Conservation (phyloP, 2,113 vertebrate genomes). For the Cairina moschata region DNA sequence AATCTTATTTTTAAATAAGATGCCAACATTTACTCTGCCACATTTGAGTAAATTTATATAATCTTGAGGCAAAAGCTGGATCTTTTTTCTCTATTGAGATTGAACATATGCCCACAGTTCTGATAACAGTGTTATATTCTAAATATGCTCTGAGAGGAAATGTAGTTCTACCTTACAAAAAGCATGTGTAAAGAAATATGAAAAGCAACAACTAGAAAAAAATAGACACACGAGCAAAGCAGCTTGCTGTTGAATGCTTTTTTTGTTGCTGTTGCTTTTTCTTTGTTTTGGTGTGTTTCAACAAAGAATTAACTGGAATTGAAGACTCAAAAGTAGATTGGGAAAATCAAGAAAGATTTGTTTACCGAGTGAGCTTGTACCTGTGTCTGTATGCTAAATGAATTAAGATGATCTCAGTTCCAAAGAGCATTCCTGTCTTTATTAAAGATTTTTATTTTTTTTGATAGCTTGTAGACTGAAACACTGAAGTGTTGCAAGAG, state of each 20-base stretch:
- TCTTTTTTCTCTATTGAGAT: not conserved
- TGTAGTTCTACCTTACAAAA: not conserved
- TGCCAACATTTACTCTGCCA: not conserved
- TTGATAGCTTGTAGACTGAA: not conserved
- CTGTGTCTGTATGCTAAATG: not conserved
- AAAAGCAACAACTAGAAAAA: not conserved
- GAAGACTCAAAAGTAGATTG: not conserved
- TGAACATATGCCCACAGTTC: not conserved
- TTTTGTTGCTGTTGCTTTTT: no score
- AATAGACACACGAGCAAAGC: not conserved
- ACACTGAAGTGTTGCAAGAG: not conserved
- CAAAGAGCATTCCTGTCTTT: not conserved
- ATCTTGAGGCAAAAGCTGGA: not conserved
- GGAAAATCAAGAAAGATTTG: not conserved
- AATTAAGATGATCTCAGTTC: not conserved
- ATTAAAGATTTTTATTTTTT: not conserved
- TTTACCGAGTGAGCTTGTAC: not conserved
- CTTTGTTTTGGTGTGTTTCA: not conserved
- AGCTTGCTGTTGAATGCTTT: not conserved
- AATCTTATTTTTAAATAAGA: not conserved
- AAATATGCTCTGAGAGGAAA: not conserved
- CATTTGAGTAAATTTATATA: fast-evolving
- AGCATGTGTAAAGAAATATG: not conserved
- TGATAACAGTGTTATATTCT: fast-evolving
- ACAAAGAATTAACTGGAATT: not conserved